Evolutionary conservation across 2,888 invertebrate genomes (phyloP).

Genomic region (Mesorhabditis belari): DNA sequence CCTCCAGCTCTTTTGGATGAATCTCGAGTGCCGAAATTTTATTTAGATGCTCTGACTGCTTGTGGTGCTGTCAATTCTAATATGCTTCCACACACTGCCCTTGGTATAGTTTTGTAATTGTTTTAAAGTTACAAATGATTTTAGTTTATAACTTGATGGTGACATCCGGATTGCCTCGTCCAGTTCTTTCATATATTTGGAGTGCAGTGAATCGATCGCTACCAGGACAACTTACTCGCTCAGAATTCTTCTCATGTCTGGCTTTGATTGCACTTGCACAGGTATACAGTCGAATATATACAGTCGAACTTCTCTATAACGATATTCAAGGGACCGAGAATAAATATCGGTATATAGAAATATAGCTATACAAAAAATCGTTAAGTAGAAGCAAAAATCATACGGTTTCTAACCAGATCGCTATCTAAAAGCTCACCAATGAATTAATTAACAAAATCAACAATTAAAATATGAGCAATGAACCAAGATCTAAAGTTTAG

Average conservation of each 20-base stretch:
- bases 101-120: slow-evolving; percentile 12
- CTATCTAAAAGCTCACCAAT: too few species aligned
- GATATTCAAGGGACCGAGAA: too few species aligned
- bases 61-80: slow-evolving; percentile 37
- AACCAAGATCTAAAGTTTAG: too few species aligned
- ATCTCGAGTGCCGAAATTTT: slow-evolving; percentile 39
- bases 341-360: neutral
- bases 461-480: too few species aligned
- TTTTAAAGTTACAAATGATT: slow-evolving; percentile 1
- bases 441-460: too few species aligned
- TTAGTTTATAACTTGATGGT: slow-evolving; percentile 57
- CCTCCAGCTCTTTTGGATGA: slow-evolving; percentile 46
- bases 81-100: slow-evolving; percentile 36
- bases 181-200: slow-evolving; percentile 58
- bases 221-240: slow-evolving; percentile 56
- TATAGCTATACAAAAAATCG: too few species aligned
- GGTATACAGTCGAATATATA: slow-evolving; percentile 38
- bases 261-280: slow-evolving; percentile 58
- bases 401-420: too few species aligned
- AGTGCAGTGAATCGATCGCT: slow-evolving; percentile 55
- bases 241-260: slow-evolving; percentile 57
- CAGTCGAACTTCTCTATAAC: too few species aligned
- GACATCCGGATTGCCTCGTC: slow-evolving; percentile 55
- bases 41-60: slow-evolving; percentile 35
- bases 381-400: too few species aligned